Base-by-base conservation (phyloP, 2,797 vertebrate species). In the Characodon lateralis region DNA sequence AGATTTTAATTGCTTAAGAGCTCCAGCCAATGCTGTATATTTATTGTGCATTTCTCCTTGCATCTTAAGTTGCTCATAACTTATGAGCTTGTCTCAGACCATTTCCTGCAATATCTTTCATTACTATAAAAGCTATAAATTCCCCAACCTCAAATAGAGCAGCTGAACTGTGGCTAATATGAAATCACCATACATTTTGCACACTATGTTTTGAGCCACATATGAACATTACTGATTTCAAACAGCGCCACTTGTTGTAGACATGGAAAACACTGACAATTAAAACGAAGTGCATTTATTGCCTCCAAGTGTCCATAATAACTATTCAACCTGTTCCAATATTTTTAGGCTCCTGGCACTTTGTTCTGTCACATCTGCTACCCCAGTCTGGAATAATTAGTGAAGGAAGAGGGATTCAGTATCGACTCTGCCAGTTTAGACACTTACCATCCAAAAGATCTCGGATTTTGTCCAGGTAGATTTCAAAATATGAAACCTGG, bases 401-500 rank as follows among this genome's bases (percentile, higher is more conserved):
- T 1, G 51, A 59, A 48, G 59, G n/a, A 73, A 6, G 35, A 66
- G 13, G 48, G 22, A 14, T 20, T 18, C 6, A n/a, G 68, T 8
- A 48, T 72, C 51, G 6, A 35, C 18, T 20, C 5, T 31, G 26
- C 10, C 24, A 53, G 14, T 5, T 10, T 39, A 73, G 78, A 79
- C 94, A 96, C 93, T 84, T 91, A 98, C 98, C 98, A 91, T 99
- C 97, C 95, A 99, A 93, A 83, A 99, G 96, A 93, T 99, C 97
- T 95, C 97, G 96, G 95, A 99, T 99, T 94, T 99, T 99, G 96
- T 99, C 97, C 95, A 99, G 95, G 94, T 99, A 99, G 91, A 99
- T 99, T 96, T 99, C 98, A 96, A 98, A 99, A 97, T 99, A 99
- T 16, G 98, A 99, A 91, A 98, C 97, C 97, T 98, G 92, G 72